A percentile compares a stretch with the other conserved stretches of the same genome.
Conservation (phyloP, 2,113 vertebrate genomes). For the Apistogramma diplotaenia region DNA sequence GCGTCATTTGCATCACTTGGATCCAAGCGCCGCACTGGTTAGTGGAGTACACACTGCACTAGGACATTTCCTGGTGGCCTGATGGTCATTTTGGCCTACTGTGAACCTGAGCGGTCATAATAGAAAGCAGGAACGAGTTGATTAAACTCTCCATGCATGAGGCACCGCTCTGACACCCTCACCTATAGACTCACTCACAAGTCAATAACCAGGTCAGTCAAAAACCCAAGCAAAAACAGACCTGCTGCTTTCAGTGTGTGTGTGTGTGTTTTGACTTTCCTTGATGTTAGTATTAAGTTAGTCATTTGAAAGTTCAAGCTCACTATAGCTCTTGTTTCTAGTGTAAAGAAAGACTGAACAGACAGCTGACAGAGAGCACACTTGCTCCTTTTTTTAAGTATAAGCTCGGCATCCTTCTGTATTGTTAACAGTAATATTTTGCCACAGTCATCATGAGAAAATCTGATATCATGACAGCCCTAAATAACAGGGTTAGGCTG, state of each 20-base stretch:
- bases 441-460: not conserved
- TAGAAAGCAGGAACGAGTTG: not conserved
- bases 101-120: not conserved
- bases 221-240: not conserved
- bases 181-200: not conserved
- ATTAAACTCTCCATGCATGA: not conserved
- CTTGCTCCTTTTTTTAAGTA: not conserved
- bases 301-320: not conserved
- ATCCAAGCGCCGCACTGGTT: not conserved
- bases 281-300: not conserved
- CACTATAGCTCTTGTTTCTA: not conserved
- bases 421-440: not conserved
- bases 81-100: not conserved
- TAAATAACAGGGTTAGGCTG: not conserved
- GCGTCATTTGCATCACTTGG: not conserved
- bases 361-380: not conserved
- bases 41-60: not conserved
- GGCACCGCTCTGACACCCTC: not conserved
- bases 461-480: not conserved
- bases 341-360: not conserved
- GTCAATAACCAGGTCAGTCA: not conserved
- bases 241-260: not conserved
- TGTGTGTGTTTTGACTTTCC: not conserved
- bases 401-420: not conserved
- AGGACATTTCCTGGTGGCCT: not conserved